Percentiles rank a stretch among this genome's conserved stretches.
phyloP scores from a whole-genome alignment of 2,797 vertebrate species.

The Arctocebus calabarensis region DNA sequence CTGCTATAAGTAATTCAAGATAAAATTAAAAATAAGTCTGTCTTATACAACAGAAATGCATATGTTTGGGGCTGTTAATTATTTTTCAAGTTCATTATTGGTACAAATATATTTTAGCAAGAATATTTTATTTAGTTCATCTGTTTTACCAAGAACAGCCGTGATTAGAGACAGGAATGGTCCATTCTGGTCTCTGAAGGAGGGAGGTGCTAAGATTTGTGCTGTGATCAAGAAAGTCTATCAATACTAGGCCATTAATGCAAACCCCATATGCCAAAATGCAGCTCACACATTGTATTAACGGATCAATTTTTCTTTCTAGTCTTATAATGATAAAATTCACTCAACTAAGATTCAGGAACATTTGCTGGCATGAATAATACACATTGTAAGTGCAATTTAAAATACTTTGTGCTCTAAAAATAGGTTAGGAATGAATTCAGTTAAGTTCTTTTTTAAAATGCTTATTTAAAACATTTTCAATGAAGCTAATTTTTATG shows the following conservation, averaged over 20 bases:
- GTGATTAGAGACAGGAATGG: background rate
- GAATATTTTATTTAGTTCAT: background rate
- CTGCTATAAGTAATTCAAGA: background rate
- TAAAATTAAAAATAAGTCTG: conserved; percentile 25
- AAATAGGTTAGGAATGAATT: conserved; percentile 59
- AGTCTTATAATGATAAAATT: conserved; percentile 55
- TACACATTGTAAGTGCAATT: conserved; percentile 13
- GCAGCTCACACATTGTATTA: background rate
- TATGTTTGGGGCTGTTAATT: background rate
- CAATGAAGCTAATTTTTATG: conserved; percentile 22
- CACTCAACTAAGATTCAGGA: conserved; percentile 52
- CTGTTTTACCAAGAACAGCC: background rate
- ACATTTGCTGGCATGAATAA: conserved; percentile 11
- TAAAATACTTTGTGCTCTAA: conserved; percentile 23
- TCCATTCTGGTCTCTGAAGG: background rate
- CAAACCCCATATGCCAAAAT: background rate
- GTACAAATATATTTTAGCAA: background rate
- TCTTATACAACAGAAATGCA: background rate
- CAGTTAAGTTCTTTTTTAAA: conserved; percentile 50
- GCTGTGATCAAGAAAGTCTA: background rate
- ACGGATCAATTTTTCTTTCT: background rate
- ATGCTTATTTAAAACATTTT: conserved; percentile 26
- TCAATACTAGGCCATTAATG: background rate
- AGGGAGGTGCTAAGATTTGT: background rate
- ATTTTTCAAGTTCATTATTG: conserved; percentile 28